A percentile compares a stretch with the other conserved stretches of the same genome.
These are phyloP conservation scores for Drosophila algonquin DNA, from an alignment of 2,888 invertebrate species.

Conservation along the genomic window DNA sequence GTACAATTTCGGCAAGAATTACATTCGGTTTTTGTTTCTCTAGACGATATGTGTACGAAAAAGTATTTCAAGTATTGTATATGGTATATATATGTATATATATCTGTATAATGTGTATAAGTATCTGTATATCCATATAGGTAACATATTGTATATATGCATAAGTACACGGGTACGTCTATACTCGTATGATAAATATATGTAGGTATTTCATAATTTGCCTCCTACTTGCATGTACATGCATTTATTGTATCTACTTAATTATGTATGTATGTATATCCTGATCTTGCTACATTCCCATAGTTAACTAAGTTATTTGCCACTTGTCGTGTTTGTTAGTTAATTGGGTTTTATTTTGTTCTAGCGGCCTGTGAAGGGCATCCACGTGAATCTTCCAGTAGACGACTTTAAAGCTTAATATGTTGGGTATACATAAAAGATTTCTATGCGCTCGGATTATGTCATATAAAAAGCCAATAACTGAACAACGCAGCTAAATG, in stretches of 20 bases:
- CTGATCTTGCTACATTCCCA: conserved; percentile 27
- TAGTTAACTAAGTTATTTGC: conserved; percentile 33
- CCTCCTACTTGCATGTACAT: conserved; percentile 1
- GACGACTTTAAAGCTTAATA: conserved; percentile 66
- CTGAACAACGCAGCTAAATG: conserved; percentile 67
- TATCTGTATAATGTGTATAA: conserved; percentile 30
- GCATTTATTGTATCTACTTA: conserved; percentile 20
- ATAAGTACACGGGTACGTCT: conserved; percentile 36
- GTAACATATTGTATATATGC: conserved; percentile 46
- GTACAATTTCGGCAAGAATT: conserved; percentile 51
- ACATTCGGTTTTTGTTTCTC: conserved; percentile 22
- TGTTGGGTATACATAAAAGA: conserved; percentile 48
- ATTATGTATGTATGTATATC: background rate
- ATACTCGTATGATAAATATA: conserved; percentile 32
- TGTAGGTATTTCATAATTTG: conserved; percentile 39
- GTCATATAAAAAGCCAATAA: conserved; percentile 74
- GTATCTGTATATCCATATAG: conserved; percentile 40
- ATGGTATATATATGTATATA: conserved; percentile 22
- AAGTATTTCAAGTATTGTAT: conserved; percentile 47
- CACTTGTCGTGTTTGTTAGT: conserved; percentile 9
- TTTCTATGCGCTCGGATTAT: conserved; percentile 55
- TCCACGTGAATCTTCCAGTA: conserved; percentile 51
- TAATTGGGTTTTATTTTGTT: conserved; percentile 51
- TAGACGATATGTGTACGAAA: conserved; percentile 68
- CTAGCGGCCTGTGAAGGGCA: conserved; percentile 81